phyloP scores from a whole-genome alignment of 2,888 invertebrate species.

The Drosophila nr. medialis region DNA sequence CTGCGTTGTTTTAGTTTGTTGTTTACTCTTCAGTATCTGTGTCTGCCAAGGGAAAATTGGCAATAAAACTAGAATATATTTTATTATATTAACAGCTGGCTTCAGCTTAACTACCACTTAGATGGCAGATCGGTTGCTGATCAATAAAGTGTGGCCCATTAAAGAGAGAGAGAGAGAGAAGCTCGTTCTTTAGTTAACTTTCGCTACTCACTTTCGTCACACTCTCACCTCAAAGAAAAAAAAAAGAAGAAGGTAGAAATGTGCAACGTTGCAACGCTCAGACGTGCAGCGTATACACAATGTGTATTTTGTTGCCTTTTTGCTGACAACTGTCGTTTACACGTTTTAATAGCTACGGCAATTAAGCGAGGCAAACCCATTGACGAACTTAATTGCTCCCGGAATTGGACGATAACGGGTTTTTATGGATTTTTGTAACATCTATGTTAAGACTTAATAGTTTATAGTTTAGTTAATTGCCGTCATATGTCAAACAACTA shows the following conservation, averaged over 20 bases:
- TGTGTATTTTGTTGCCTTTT: conserved; percentile 13
- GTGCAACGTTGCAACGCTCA: conserved; percentile 11
- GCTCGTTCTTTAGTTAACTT: neutral
- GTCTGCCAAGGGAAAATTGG: neutral
- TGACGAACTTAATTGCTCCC: conserved; percentile 22
- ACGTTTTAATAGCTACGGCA: conserved; percentile 33
- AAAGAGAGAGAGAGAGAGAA: neutral
- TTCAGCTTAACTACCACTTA: neutral
- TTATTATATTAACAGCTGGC: neutral
- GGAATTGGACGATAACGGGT: conserved; percentile 15
- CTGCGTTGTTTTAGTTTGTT: neutral
- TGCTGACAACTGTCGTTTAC: conserved; percentile 4
- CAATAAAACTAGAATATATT: neutral
- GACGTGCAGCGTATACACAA: conserved; percentile 33
- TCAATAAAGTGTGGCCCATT: neutral
- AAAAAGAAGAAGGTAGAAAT: neutral
- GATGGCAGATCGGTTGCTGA: neutral
- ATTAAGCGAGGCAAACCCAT: conserved; percentile 10
- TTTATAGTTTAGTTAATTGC: neutral
- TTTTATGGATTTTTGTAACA: conserved; percentile 26
- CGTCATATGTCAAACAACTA: conserved; percentile 6
- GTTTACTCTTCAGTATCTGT: neutral
- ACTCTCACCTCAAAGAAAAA: neutral
- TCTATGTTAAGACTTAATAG: conserved; percentile 5
- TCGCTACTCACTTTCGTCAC: neutral